Evolutionary conservation across 2,113 vertebrate genomes (phyloP), one percentile per base, ranked within the genome.

Genomic region (Crocuta crocuta): DNA sequence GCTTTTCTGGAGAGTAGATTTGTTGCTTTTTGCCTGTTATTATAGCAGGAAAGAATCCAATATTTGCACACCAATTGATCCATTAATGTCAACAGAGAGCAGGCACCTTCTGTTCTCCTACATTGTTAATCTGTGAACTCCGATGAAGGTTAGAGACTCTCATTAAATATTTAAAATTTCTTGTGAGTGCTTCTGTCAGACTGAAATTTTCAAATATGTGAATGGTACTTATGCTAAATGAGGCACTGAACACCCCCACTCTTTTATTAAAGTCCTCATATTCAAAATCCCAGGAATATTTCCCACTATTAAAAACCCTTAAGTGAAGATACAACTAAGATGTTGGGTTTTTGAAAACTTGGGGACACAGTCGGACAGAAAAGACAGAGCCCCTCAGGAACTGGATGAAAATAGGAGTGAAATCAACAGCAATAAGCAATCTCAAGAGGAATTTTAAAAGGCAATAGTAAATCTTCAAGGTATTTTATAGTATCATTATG

Each of bases 1-100:
- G 35, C 78, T 76, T 19, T 84, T 74, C 48, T 92, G n/a, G 33
- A 89, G 24, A 94, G 68, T 85, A 63, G 58, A 50, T 84, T 53
- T 93, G 39, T 58, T 94, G 50, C 39, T 80, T 50, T 82, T 96
- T 95, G 80, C 58, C 70, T 97, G 28, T 90, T 95, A 35, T 55
- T 58, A 78, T 10, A 93, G 45, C 45, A 78, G 63, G 50, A 94
- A 93, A 89, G 76, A 97, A 86, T 79, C 80, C 82, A 97, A 45
- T 91, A 82, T 97, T 97, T 97, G 66, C 45, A 84, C 73, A 96
- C 11, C 45, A 96, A 91, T 9, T 95, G 97, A 98, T 86, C 96
- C 89, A 43, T 93, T 78, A 96, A 97, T 93, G 86, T 91, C 91
- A 96, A 95, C 53, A 96, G 63, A 91, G 33, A 93, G 76, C 23